Evolutionary conservation across 2,113 vertebrate genomes (phyloP), one percentile per base, ranked within the genome.

Genomic region (Haliaeetus leucogaster): DNA sequence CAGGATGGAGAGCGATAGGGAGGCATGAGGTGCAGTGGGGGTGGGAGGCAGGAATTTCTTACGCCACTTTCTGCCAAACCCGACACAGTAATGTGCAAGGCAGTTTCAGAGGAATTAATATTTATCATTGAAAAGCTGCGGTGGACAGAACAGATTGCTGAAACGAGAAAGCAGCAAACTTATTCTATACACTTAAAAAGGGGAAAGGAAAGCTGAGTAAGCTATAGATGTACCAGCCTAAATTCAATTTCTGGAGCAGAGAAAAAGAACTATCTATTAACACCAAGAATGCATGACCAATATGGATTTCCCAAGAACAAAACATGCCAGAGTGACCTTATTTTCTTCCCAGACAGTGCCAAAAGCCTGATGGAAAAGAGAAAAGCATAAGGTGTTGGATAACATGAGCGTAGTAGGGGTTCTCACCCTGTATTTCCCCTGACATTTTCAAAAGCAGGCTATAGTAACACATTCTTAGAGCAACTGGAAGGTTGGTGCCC

Each of bases 51-150:
- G 25, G 38, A 85, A 85, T 74, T 85, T 66, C 50, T 92, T 15
- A 47, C 14, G 36, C 8, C 9, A 15, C 9, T 43, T 87, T 89
- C 85, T 87, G 25, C 20, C 42, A 70, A 74, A 82, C 32, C 30
- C 3, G 1, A 26, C 30, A 30, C 3, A 4, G 11, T 25, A 52
- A 66, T 14, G 11, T 3, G 0, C 30, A 63, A 48, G 17, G 22
- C 6, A 4, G 13, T 77, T 86, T 89, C 68, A 84, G 68, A 86
- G 20, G 58, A 79, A 73, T 36, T 79, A 78, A 53, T 0, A 2
- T 52, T n/a, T 53, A 18, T 23, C 4, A 3, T 4, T 79, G 61
- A 82, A 82, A 91, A 42, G 8, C 10, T 48, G 21, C 1, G 1
- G 21, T 34, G 20, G 23, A 56, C n/a, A 67, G 61, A 91, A 81